A percentile compares a stretch with the other conserved stretches of the same genome.
Conservation (phyloP, 1,140 invertebrate genomes). For the Lucilia cuprina region DNA sequence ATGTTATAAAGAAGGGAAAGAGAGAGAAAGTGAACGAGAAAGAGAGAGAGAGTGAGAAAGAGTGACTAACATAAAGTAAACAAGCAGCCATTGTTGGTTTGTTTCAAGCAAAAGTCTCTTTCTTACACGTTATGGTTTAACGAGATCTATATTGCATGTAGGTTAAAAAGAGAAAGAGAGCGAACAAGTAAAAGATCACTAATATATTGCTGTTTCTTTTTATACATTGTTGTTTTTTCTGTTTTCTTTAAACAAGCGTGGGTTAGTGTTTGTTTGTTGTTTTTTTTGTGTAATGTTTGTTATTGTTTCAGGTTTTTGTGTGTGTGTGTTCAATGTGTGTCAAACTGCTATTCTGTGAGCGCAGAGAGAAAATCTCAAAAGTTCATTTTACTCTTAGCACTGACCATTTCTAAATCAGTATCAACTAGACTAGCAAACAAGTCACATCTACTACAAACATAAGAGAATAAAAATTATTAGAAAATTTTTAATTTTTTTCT, state of each 20-base stretch:
- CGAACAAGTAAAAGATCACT: not conserved
- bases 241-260: not conserved
- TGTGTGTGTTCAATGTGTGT: not conserved
- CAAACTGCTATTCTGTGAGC: not conserved
- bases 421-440: slow-evolving; percentile 60
- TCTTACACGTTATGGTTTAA: not conserved
- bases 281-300: not conserved
- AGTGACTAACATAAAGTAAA: not conserved
- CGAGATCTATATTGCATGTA: not conserved
- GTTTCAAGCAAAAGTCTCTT: not conserved
- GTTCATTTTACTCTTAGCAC: slow-evolving; percentile 46
- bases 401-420: slow-evolving; percentile 63
- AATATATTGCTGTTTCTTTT: not conserved
- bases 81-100: slow-evolving; percentile 26
- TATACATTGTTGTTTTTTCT: not conserved
- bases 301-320: slow-evolving; percentile 18
- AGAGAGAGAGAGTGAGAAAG: not conserved
- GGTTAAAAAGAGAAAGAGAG: not conserved
- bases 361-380: slow-evolving; percentile 40
- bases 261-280: not conserved
- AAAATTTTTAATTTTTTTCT: not conserved
- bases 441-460: slow-evolving; percentile 45
- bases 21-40: not conserved
- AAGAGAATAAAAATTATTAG: not conserved
- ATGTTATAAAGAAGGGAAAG: not conserved